phyloP scores from a whole-genome alignment of 2,113 vertebrate genomes.

The Engraulis encrasicolus region DNA sequence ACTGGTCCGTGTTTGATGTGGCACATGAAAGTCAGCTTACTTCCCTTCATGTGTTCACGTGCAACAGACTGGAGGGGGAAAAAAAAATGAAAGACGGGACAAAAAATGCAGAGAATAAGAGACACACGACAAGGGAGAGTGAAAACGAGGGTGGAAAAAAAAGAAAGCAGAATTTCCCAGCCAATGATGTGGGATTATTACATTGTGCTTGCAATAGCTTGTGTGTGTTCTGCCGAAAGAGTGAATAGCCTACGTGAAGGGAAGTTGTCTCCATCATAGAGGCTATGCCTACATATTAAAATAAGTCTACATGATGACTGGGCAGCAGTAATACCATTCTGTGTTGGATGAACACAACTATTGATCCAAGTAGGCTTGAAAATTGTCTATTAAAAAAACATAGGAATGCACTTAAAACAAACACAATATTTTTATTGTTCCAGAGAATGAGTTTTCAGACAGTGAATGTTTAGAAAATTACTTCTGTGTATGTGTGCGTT shows the following conservation, averaged over 20 bases:
- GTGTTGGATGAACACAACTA: background rate
- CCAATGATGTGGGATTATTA: background rate
- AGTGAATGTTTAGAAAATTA: too few relatives aligned
- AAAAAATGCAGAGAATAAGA: background rate
- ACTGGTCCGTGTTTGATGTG: conserved; percentile 31
- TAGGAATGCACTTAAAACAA: background rate
- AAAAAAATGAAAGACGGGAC: background rate
- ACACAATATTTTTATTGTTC: background rate
- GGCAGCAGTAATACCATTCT: conserved; percentile 2
- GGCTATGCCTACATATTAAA: background rate
- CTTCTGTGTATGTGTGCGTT: background rate
- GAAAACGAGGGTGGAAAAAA: background rate
- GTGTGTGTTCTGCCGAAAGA: background rate
- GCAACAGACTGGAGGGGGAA: background rate
- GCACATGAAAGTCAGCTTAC: conserved; percentile 33
- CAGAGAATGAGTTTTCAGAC: background rate
- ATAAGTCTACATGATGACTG: background rate
- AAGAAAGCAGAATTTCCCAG: background rate
- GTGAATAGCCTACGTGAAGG: too few relatives aligned
- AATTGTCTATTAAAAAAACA: conserved; percentile 12
- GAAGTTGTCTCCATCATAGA: background rate
- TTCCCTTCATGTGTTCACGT: conserved; percentile 24
- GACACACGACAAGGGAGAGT: background rate
- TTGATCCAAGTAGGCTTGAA: background rate
- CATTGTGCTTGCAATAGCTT: conserved; percentile 44